These are phyloP conservation scores for Diplosoma virens DNA, from an alignment of 23 tunicate species.

Conservation along the genomic window DNA sequence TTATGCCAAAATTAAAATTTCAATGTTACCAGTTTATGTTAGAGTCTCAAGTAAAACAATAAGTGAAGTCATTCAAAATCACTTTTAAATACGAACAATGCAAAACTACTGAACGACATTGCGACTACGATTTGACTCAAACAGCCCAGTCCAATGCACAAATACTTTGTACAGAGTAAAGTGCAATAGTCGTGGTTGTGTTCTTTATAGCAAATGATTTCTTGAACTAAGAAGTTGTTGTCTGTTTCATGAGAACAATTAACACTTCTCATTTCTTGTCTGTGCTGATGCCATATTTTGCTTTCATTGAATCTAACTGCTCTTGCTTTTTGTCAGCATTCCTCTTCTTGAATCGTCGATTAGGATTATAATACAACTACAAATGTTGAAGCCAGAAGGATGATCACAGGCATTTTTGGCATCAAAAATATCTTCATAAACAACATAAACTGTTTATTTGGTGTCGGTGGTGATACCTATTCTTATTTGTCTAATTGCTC, in stretches of 20 bases:
- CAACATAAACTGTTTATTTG: conserved; percentile 96
- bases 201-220: background rate
- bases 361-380: conserved; percentile 94
- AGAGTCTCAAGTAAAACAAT: no score
- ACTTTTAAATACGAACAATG: no score
- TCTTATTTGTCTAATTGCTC: conserved; percentile 96
- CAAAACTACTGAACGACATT: no score
- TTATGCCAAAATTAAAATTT: no score
- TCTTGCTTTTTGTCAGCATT: conserved; percentile 92
- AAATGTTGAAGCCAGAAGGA: conserved; percentile 94
- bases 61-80: no score
- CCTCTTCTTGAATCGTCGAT: conserved; percentile 87
- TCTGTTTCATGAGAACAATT: conserved; percentile 12
- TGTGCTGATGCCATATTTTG: conserved; percentile 82
- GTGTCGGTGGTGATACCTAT: conserved; percentile 92
- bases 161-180: background rate
- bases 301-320: conserved; percentile 79
- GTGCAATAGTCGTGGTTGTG: background rate
- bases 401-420: conserved; percentile 99
- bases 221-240: background rate
- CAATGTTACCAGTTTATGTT: no score
- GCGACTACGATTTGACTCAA: no score
- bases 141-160: no score
- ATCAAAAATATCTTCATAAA: conserved; percentile 98
- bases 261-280: conserved; percentile 50